These are phyloP conservation scores for Mimumesa dahlbomi DNA, from an alignment of 2,888 invertebrate species.

Conservation along the genomic window DNA sequence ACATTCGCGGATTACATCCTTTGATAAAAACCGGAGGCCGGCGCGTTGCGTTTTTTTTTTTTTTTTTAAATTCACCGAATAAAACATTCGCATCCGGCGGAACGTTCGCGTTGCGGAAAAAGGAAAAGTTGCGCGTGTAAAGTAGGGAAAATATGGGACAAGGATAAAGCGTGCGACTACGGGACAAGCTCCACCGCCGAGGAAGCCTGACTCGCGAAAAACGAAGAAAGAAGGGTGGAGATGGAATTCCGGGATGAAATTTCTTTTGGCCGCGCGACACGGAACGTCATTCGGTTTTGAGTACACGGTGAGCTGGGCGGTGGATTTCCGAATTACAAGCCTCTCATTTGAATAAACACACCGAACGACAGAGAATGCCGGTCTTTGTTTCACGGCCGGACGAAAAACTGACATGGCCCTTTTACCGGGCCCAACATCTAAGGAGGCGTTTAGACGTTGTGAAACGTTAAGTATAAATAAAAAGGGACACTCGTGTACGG, in stretches of 20 bases:
- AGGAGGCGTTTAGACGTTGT: slow-evolving; percentile 58
- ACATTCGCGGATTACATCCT: neutral
- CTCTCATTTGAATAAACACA: slow-evolving; percentile 71
- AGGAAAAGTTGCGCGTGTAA: slow-evolving; percentile 42
- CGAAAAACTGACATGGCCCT: slow-evolving; percentile 43
- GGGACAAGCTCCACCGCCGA: slow-evolving; percentile 19
- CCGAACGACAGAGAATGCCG: slow-evolving; percentile 54
- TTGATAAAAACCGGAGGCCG: neutral
- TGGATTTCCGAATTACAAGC: slow-evolving; percentile 70
- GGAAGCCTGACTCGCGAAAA: neutral
- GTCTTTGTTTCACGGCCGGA: slow-evolving; percentile 54
- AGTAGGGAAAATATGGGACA: slow-evolving; percentile 54
- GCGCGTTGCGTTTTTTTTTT: too few relatives aligned
- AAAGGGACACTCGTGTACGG: neutral
- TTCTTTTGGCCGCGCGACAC: slow-evolving; percentile 45
- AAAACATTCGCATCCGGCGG: slow-evolving; percentile 21
- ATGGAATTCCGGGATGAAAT: slow-evolving; percentile 55
- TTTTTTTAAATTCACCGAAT: slow-evolving; percentile 13
- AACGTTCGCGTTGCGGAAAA: neutral
- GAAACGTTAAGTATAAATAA: slow-evolving; percentile 49
- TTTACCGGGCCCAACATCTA: slow-evolving; percentile 43
- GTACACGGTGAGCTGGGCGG: slow-evolving; percentile 41
- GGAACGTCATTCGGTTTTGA: slow-evolving; percentile 41
- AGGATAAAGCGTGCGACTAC: slow-evolving; percentile 38
- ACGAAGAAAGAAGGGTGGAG: slow-evolving; percentile 13